Evolutionary conservation across 1,140 invertebrate genomes (phyloP).

Genomic region (Maniola jurtina): DNA sequence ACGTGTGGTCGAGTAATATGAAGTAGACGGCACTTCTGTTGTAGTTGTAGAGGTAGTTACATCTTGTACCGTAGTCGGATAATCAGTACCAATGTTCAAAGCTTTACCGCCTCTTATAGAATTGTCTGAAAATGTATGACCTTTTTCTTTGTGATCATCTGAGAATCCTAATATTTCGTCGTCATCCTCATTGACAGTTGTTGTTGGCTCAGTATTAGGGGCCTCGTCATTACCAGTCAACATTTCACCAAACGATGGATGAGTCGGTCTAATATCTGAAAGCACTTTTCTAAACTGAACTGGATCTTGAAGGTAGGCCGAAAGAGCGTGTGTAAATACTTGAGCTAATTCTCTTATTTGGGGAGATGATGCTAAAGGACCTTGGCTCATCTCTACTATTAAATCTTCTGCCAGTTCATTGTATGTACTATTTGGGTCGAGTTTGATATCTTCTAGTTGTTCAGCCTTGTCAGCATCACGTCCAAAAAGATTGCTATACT

Average conservation of each 20-base stretch:
- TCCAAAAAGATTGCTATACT: slow-evolving; percentile 80
- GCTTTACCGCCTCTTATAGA: slow-evolving; percentile 61
- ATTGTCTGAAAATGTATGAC: slow-evolving; percentile 37
- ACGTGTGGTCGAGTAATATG: slow-evolving; percentile 42
- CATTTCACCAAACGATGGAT: slow-evolving; percentile 80
- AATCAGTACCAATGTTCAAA: slow-evolving; percentile 68
- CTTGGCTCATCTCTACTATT: slow-evolving; percentile 81
- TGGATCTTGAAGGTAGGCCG: slow-evolving; percentile 89
- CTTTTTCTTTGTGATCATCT: slow-evolving; percentile 76
- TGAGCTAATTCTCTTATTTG: slow-evolving; percentile 88
- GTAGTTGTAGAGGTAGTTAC: slow-evolving; percentile 49
- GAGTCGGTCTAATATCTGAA: slow-evolving; percentile 87
- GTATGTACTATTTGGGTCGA: slow-evolving; percentile 68
- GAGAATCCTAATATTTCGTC: slow-evolving; percentile 88
- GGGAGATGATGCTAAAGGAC: slow-evolving; percentile 79
- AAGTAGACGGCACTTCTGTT: slow-evolving; percentile 38
- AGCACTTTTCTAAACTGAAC: slow-evolving; percentile 87
- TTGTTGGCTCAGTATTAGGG: slow-evolving; percentile 71
- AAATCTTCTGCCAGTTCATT: slow-evolving; percentile 80
- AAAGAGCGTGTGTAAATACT: slow-evolving; percentile 89
- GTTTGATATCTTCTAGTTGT: slow-evolving; percentile 59
- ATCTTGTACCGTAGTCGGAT: slow-evolving; percentile 45
- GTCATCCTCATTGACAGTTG: slow-evolving; percentile 82
- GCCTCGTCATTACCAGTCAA: slow-evolving; percentile 59
- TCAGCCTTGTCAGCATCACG: slow-evolving; percentile 62